Evolutionary conservation across 2,888 invertebrate genomes (phyloP).

Genomic region (Brachycybe producta): DNA sequence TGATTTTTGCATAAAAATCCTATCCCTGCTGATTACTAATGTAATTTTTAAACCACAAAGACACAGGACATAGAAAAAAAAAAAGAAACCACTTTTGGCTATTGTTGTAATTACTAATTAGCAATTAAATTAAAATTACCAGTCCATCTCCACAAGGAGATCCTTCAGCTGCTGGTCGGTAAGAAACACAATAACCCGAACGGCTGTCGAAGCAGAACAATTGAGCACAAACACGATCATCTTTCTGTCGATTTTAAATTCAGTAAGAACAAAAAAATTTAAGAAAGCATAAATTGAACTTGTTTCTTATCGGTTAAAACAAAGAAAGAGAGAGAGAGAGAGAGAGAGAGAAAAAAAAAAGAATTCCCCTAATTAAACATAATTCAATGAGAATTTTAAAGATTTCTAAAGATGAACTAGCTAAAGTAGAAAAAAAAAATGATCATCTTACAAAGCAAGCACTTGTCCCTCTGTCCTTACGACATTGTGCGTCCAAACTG

Average conservation of each 20-base stretch:
- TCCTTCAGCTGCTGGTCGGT: conserved; percentile 86
- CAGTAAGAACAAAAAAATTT: no score
- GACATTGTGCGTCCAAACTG: conserved; percentile 80
- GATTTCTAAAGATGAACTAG: not conserved
- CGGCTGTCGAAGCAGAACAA: conserved; percentile 88
- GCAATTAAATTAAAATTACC: conserved; percentile 51
- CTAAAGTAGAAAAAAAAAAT: no score
- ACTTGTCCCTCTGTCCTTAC: conserved; percentile 82
- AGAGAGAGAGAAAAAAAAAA: no score
- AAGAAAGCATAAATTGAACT: not conserved
- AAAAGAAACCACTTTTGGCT: no score
- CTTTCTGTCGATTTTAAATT: conserved; percentile 55
- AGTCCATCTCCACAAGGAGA: conserved; percentile 86
- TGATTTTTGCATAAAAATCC: no score
- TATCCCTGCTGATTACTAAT: no score
- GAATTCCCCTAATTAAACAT: no score
- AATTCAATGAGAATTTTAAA: no score
- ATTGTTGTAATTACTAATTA: no score
- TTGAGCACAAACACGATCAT: conserved; percentile 87
- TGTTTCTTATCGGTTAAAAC: not conserved
- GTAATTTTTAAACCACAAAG: no score
- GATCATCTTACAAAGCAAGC: conserved; percentile 62
- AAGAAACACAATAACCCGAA: conserved; percentile 90
- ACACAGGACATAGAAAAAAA: no score
- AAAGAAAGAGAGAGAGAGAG: no score